Conservation (phyloP, 2,797 vertebrate species). For the Rhinichthys osculus region DNA sequence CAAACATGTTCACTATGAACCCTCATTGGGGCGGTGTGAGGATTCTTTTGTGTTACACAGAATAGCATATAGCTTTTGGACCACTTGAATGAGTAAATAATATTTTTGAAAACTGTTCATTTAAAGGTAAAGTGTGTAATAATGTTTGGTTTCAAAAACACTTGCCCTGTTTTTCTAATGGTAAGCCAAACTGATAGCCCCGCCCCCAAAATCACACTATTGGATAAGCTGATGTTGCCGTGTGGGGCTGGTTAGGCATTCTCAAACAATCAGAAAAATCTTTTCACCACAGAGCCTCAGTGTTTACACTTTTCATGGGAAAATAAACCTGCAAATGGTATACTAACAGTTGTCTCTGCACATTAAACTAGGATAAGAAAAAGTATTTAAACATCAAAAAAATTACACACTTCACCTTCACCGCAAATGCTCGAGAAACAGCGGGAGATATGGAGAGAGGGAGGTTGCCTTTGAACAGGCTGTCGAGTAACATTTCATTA, state of each 20-base stretch:
- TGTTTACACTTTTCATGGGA: neutral
- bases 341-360: neutral
- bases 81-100: neutral
- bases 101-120: neutral
- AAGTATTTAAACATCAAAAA: conserved; percentile 26
- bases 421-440: neutral
- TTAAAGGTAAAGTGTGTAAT: conserved; percentile 8
- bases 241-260: neutral
- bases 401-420: conserved; percentile 10
- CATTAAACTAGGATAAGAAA: conserved; percentile 3
- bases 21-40: neutral
- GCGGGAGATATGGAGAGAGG: conserved; percentile 3
- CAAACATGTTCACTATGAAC: neutral
- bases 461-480: conserved; percentile 21
- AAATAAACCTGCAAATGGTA: conserved; percentile 14
- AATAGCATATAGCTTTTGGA: neutral
- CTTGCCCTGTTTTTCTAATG: neutral
- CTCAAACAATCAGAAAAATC: neutral
- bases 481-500: conserved; percentile 57
- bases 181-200: neutral
- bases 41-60: neutral
- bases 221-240: neutral
- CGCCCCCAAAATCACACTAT: neutral
- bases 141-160: neutral
- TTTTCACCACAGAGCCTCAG: neutral